Evolutionary conservation across 1,140 invertebrate genomes (phyloP).

Genomic region (Tenebrio molitor): DNA sequence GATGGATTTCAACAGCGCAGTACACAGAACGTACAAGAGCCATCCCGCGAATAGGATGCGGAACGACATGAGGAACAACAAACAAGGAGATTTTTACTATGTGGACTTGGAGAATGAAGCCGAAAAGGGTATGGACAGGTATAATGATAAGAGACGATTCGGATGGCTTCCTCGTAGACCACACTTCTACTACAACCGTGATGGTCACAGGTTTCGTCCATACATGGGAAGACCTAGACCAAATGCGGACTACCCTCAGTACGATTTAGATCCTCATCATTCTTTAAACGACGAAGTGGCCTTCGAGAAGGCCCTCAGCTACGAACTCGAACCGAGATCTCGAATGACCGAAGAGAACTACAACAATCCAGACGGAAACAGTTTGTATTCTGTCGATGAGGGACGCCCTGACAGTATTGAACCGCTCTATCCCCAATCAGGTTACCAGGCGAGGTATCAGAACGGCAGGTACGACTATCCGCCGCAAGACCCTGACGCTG

Average conservation of each 20-base stretch:
- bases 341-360: not conserved
- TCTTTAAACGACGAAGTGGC: slow-evolving; percentile 6
- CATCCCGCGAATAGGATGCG: not conserved
- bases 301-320: slow-evolving; percentile 11
- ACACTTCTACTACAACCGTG: not conserved
- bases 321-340: slow-evolving; percentile 2
- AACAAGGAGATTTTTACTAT: slow-evolving; percentile 8
- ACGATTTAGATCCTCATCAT: not conserved
- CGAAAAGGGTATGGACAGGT: not conserved
- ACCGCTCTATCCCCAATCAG: not conserved
- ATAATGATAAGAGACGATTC: not conserved
- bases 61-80: not conserved
- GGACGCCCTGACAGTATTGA: slow-evolving; percentile 18
- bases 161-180: not conserved
- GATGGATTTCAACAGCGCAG: not conserved
- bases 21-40: slow-evolving; percentile 8
- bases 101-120: slow-evolving; percentile 12
- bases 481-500: not conserved
- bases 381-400: slow-evolving; percentile 15
- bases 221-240: not conserved
- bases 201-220: not conserved
- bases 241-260: not conserved
- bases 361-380: slow-evolving; percentile 25
- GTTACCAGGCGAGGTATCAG: not conserved
- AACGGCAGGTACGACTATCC: not conserved